Evolutionary conservation across 2,888 invertebrate species (phyloP), one percentile per base, ranked within the genome.

Genomic region (Diplolepis rosae): DNA sequence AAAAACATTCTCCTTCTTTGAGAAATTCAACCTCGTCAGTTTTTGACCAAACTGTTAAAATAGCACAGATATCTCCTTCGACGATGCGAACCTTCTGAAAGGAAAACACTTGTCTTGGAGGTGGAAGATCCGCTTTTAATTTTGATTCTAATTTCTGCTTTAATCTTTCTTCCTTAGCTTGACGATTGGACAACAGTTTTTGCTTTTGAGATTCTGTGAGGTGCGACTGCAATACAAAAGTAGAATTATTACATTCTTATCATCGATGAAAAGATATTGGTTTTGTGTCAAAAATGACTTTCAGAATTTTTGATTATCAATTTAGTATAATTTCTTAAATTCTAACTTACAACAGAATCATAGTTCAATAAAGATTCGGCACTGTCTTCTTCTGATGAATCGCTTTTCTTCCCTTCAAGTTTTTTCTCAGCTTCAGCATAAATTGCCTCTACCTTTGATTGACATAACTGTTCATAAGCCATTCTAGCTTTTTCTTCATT

Each of bases 1-100:
- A 91, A 69, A 94, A 88, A 83, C 91, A 89, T 28, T 84, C 85
- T 4, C 93, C 93, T 89, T 95, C 95, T 78, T 89, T 91, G 0
- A 94, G 86, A 5, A 92, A 83, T 18, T 91, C 90, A 13, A 90
- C 76, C 1, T 92, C 92, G 27, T 93, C 93, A 15, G 90, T 90
- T 0, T 94, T 94, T 66, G 92, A 91, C 95, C 95, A 96, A 72
- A 95, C 90, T 6, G 93, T 93, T 77, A 95, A 87, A 82, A 91
- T 86, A 4, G 90, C 91, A 69, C 84, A 84, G 28, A 83, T 83
- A 4, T 86, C 82, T 52, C 86, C 86, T 77, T 91, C 90, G 32
- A 89, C 80, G 9, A 91, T 83, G 32, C 90, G 86, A 68, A 91
- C 78, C 83, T 89, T 91, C 66, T 90, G 79, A 65, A 91, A 82